phyloP scores from a whole-genome alignment of 2,113 vertebrate species.

The Elgaria multicarinata region DNA sequence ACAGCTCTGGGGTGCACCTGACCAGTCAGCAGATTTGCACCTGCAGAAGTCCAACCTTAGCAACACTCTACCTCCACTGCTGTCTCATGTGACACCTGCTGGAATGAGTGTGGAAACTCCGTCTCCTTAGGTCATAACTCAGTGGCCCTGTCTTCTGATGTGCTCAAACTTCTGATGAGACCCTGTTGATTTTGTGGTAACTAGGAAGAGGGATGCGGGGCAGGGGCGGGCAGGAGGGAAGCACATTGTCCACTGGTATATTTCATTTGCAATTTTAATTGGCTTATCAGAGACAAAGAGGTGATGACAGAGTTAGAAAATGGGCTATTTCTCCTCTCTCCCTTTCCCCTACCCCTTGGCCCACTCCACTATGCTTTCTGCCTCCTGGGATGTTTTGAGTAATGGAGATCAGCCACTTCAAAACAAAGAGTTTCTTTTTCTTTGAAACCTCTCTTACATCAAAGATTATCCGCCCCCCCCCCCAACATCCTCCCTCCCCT shows the following conservation, averaged over 20 bases:
- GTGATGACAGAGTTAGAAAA: slow-evolving; percentile 23
- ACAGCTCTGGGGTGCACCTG: not conserved
- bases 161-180: not conserved
- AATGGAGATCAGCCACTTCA: slow-evolving; percentile 23
- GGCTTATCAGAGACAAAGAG: slow-evolving; percentile 52
- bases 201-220: slow-evolving; percentile 34
- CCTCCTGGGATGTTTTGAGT: slow-evolving; percentile 10
- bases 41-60: not conserved
- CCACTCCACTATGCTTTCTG: not conserved
- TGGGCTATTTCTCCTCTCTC: slow-evolving; percentile 21
- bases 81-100: not conserved
- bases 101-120: too few species aligned
- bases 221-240: not conserved
- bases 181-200: slow-evolving; percentile 39
- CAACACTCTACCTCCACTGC: not conserved
- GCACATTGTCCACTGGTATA: slow-evolving; percentile 27
- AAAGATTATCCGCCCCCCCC: not conserved
- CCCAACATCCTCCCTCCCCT: not conserved
- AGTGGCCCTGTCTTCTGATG: not conserved
- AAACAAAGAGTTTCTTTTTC: not conserved
- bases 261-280: slow-evolving; percentile 47
- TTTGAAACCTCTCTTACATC: not conserved
- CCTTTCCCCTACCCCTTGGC: not conserved
- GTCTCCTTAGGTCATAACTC: not conserved
- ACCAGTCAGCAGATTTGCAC: not conserved